Percentiles rank a stretch among this genome's conserved stretches.
These are phyloP conservation scores for Thalassoma bifasciatum DNA, from an alignment of 2,113 vertebrate genomes.

Conservation along the genomic window DNA sequence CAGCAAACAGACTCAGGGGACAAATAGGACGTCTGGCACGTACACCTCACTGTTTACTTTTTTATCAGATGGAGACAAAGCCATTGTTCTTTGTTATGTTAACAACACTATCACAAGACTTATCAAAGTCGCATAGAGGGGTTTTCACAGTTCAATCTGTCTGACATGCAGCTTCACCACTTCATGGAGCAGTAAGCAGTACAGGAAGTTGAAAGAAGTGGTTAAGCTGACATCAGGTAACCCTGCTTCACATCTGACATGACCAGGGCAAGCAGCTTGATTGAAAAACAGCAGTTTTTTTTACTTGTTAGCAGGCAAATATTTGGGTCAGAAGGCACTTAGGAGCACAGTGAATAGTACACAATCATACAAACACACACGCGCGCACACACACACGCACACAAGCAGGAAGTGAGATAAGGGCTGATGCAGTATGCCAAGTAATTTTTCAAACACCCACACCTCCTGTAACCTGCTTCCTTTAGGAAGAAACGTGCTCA, in stretches of 20 bases:
- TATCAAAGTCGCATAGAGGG: conserved; percentile 12
- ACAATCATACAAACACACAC: not conserved
- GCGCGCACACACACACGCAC: too few relatives aligned
- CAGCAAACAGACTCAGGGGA: conserved; percentile 1
- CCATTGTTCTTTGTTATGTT: conserved; percentile 50
- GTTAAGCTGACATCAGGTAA: not conserved
- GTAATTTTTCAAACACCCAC: not conserved
- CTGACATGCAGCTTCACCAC: conserved; percentile 10
- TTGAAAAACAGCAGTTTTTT: conserved; percentile 5
- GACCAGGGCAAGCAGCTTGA: not conserved
- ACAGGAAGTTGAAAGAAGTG: not conserved
- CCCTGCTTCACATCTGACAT: conserved; percentile 13
- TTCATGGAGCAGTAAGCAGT: not conserved
- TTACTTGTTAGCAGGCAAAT: not conserved
- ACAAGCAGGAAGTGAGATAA: conserved; percentile 30
- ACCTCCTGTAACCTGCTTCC: conserved; percentile 1
- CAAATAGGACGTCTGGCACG: conserved; percentile 2
- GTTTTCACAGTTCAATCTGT: not conserved
- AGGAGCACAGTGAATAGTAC: not conserved
- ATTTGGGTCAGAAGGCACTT: not conserved
- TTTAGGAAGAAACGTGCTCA: not conserved
- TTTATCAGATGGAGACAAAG: conserved; percentile 66
- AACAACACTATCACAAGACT: conserved; percentile 37
- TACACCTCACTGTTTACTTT: conserved; percentile 41
- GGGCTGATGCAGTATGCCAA: not conserved